Conservation (phyloP, 2,888 invertebrate genomes). For the Cepaea hortensis region DNA sequence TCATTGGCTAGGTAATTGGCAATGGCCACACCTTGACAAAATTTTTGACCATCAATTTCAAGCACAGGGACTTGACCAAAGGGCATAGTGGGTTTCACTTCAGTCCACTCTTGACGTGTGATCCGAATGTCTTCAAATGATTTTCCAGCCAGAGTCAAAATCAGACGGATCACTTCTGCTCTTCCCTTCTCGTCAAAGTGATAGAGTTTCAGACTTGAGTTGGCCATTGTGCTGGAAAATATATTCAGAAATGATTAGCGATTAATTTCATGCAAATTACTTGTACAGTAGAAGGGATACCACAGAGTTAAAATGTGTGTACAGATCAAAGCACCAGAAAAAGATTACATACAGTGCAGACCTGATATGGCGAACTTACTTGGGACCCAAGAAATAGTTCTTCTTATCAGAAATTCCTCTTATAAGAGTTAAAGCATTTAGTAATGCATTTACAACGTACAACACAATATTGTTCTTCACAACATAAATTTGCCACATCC, state of each 20-base stretch:
- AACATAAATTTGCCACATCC: too few relatives aligned
- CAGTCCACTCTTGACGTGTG: slow-evolving; percentile 7
- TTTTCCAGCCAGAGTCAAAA: slow-evolving; percentile 31
- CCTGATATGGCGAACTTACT: too few relatives aligned
- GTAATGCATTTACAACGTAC: too few relatives aligned
- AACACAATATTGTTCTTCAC: too few relatives aligned
- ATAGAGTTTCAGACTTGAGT: slow-evolving; percentile 11
- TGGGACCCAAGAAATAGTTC: too few relatives aligned
- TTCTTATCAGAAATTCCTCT: too few relatives aligned
- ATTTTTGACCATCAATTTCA: slow-evolving; percentile 41
- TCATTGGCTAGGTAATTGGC: slow-evolving; percentile 40
- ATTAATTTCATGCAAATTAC: not conserved
- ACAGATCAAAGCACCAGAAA: too few relatives aligned
- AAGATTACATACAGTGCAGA: too few relatives aligned
- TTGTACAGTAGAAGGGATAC: not conserved
- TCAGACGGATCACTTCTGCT: slow-evolving; percentile 24
- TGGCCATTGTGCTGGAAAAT: slow-evolving; percentile 19
- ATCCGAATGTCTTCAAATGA: slow-evolving; percentile 26
- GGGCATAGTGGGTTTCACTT: slow-evolving; percentile 34
- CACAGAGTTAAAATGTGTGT: too few relatives aligned
- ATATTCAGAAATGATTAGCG: not conserved
- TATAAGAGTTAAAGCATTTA: too few relatives aligned
- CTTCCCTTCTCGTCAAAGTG: slow-evolving; percentile 33
- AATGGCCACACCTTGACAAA: slow-evolving; percentile 41
- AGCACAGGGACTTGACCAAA: slow-evolving; percentile 45